Evolutionary conservation across 2,113 vertebrate genomes (phyloP).

Genomic region (Todiramphus saurophagus): DNA sequence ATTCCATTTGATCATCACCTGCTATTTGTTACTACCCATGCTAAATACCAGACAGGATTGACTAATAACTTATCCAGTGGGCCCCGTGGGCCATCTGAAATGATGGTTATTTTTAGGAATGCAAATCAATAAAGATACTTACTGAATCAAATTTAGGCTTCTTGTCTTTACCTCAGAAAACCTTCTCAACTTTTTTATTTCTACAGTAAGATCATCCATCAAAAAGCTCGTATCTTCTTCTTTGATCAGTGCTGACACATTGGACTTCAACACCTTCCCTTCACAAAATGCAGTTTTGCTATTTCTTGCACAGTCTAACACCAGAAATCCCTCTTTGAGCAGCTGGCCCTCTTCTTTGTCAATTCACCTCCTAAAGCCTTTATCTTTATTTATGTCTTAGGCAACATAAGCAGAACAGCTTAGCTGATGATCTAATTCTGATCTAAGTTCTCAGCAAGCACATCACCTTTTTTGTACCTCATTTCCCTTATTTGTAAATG

Average conservation of each 20-base stretch:
- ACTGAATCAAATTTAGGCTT: not conserved
- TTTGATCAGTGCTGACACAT: not conserved
- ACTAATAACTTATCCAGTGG: not conserved
- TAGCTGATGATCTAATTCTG: not conserved
- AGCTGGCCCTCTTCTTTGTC: not conserved
- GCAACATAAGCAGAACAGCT: not conserved
- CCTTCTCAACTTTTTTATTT: not conserved
- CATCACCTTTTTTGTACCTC: not conserved
- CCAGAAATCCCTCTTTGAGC: not conserved
- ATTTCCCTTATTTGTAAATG: not conserved
- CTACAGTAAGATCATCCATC: not conserved
- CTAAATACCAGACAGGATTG: conserved; percentile 7
- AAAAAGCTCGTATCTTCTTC: not conserved
- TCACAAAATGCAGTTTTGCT: not conserved
- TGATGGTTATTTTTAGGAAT: conserved; percentile 8
- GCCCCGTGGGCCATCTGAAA: not conserved
- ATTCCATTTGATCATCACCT: not conserved
- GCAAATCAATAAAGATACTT: not conserved
- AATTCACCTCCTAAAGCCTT: not conserved
- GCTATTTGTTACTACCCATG: not conserved
- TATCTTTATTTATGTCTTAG: accelerated
- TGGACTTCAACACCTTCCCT: not conserved
- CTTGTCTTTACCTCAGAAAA: not conserved
- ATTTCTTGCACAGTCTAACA: not conserved
- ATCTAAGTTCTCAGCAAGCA: not conserved